Evolutionary conservation across 2,888 invertebrate species (phyloP).

Genomic region (Lasioglossum oenotherae): DNA sequence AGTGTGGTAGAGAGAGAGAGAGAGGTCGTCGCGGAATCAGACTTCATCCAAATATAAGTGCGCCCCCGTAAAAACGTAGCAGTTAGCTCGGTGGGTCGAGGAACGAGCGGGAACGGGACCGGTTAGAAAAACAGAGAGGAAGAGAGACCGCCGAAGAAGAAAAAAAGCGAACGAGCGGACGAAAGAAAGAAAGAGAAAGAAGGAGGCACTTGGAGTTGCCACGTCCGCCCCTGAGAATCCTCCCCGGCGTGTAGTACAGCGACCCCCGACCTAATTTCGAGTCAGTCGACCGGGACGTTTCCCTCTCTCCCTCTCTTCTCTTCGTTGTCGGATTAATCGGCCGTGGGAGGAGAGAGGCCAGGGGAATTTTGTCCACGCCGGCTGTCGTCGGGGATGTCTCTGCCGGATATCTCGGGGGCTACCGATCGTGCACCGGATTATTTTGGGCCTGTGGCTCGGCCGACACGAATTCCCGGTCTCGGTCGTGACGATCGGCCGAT

Average conservation of each 20-base stretch:
- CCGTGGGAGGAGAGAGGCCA: conserved; percentile 5
- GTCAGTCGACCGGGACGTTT: conserved; percentile 60
- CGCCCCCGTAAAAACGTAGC: conserved; percentile 22
- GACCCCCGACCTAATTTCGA: conserved; percentile 73
- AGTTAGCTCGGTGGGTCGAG: conserved; percentile 18
- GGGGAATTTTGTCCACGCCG: conserved; percentile 40
- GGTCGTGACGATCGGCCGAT: conserved; percentile 25
- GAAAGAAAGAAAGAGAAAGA: neutral
- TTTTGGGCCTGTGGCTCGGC: conserved; percentile 34
- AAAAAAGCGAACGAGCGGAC: neutral
- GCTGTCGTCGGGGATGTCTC: conserved; percentile 29
- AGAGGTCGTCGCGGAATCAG: conserved; percentile 14
- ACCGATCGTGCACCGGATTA: conserved; percentile 54
- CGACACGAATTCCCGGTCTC: conserved; percentile 39
- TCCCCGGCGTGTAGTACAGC: conserved; percentile 60
- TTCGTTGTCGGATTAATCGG: conserved; percentile 34
- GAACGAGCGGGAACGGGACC: neutral
- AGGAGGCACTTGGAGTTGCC: conserved; percentile 34
- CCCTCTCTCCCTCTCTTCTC: conserved; percentile 15
- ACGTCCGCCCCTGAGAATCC: conserved; percentile 49
- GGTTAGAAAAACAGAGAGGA: neutral
- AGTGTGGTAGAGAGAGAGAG: neutral
- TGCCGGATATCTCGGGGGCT: conserved; percentile 24
- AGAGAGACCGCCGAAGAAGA: neutral
- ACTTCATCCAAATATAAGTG: conserved; percentile 14